A percentile compares a stretch with the other conserved stretches of the same genome.
phyloP scores from a whole-genome alignment of 2,888 invertebrate genomes.

The Drosophila formosana region DNA sequence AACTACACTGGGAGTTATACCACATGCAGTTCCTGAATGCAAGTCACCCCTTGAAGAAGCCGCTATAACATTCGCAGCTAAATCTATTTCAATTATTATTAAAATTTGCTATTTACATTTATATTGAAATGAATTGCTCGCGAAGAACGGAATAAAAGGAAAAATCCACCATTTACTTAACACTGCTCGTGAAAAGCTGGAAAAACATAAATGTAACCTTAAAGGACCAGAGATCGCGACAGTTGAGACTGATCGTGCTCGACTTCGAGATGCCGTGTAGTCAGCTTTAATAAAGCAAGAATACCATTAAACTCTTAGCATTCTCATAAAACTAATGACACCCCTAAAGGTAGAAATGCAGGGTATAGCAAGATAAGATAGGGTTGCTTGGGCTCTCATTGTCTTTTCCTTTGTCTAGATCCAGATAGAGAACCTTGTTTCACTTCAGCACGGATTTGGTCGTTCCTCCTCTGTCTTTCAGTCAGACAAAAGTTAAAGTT shows the following conservation, averaged over 20 bases:
- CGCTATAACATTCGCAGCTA: constrained; percentile 23
- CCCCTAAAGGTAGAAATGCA: not conserved
- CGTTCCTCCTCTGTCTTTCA: constrained; percentile 26
- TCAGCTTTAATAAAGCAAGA: not conserved
- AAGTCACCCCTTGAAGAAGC: constrained; percentile 37
- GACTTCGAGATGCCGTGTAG: not conserved
- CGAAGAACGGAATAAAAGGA: constrained; percentile 5
- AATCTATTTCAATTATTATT: constrained; percentile 80
- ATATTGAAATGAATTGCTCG: constrained; percentile 80
- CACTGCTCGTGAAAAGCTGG: constrained; percentile 65
- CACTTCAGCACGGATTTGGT: constrained; percentile 14
- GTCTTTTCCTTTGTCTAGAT: constrained; percentile 45
- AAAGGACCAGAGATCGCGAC: constrained; percentile 8
- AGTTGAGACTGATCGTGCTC: not conserved
- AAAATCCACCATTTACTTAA: constrained; percentile 17
- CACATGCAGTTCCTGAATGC: constrained; percentile 59
- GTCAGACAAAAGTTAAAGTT: constrained; percentile 72
- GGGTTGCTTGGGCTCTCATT: constrained; percentile 44
- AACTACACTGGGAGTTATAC: constrained; percentile 63
- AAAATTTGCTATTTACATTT: constrained; percentile 83
- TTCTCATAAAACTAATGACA: not conserved
- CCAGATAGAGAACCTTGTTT: constrained; percentile 29
- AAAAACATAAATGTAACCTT: constrained; percentile 70
- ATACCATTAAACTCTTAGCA: not conserved
- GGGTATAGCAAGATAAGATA: constrained; percentile 41